phyloP scores from a whole-genome alignment of 2,797 vertebrate genomes.

The Arremon brunneinucha region DNA sequence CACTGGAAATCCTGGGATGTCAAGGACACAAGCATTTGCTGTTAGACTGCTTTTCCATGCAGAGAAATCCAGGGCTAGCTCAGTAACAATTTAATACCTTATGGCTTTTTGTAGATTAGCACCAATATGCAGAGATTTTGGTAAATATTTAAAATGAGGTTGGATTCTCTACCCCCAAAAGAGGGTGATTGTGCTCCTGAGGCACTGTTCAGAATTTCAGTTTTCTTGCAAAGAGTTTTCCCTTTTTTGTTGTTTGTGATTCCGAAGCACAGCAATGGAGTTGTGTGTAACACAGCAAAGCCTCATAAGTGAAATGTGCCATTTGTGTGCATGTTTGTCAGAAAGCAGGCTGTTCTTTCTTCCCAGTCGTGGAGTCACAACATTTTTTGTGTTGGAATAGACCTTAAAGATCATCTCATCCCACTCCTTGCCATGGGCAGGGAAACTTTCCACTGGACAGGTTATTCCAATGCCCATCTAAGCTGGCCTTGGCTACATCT shows the following conservation, averaged over 20 bases:
- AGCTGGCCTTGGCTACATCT: not conserved
- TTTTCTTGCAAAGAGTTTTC: not conserved
- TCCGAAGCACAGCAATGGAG: not conserved
- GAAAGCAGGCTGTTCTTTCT: not conserved
- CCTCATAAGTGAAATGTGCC: not conserved
- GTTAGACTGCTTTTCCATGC: not conserved
- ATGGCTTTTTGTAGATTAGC: not conserved
- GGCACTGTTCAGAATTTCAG: not conserved
- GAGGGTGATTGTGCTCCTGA: not conserved
- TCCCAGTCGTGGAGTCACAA: not conserved
- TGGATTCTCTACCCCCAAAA: not conserved
- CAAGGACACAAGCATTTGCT: not conserved
- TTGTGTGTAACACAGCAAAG: not conserved
- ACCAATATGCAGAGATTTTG: not conserved
- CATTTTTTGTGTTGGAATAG: not conserved
- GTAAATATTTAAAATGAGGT: not conserved
- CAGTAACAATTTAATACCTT: not conserved
- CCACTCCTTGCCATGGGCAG: not conserved
- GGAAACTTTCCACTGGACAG: not conserved
- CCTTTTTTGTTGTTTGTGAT: not conserved
- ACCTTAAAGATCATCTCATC: not conserved
- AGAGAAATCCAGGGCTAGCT: not conserved
- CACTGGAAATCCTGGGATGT: not conserved
- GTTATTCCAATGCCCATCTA: not conserved
- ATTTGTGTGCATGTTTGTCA: not conserved